These are phyloP conservation scores for Cromileptes altivelis DNA, from an alignment of 2,113 vertebrate genomes.

Conservation along the genomic window DNA sequence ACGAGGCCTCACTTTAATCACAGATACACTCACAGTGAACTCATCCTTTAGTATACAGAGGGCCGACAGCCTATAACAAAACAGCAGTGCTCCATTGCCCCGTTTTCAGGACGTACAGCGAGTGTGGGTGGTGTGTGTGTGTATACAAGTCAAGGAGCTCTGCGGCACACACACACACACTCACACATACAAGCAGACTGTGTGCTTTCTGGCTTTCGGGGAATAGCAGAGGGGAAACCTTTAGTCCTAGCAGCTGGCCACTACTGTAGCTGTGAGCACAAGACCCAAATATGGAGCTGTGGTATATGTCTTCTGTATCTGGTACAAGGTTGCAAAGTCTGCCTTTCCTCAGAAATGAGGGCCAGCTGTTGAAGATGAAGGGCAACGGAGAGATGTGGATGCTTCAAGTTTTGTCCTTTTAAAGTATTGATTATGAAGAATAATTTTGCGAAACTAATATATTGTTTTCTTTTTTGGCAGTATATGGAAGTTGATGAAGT, in stretches of 20 bases:
- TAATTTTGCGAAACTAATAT: neutral
- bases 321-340: constrained; percentile 64
- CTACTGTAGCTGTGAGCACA: constrained; percentile 62
- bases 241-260: constrained; percentile 74
- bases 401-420: constrained; percentile 27
- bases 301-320: constrained; percentile 72
- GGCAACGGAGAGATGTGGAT: constrained; percentile 36
- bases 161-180: constrained; percentile 46
- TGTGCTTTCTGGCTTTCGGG: constrained; percentile 67
- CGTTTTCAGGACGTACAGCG: constrained; percentile 56
- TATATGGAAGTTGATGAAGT: neutral
- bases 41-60: constrained; percentile 69
- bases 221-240: constrained; percentile 66
- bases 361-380: constrained; percentile 70
- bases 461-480: neutral
- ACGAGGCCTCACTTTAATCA: constrained; percentile 44
- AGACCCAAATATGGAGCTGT: constrained; percentile 79
- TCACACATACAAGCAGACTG: constrained; percentile 42
- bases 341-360: constrained; percentile 55
- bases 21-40: constrained; percentile 64
- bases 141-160: constrained; percentile 56
- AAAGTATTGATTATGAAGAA: constrained; percentile 33
- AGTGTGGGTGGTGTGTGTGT: constrained; percentile 70
- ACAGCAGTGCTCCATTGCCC: constrained; percentile 46
- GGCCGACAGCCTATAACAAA: constrained; percentile 60